Percentiles rank a stretch among this genome's conserved stretches.
Conservation (phyloP, 1,140 invertebrate species). For the Pectinophora gossypiella region DNA sequence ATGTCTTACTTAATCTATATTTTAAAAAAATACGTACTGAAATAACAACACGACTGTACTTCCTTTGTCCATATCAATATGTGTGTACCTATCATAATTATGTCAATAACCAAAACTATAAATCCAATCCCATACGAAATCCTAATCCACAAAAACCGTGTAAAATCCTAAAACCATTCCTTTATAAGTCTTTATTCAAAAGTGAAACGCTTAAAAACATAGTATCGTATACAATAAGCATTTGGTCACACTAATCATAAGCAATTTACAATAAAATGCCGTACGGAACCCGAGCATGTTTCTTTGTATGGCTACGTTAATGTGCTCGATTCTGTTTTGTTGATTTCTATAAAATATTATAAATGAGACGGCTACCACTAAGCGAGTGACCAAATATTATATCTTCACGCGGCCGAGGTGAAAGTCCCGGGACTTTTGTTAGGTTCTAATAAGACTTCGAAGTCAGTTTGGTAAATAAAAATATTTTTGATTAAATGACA, state of each 20-base stretch:
- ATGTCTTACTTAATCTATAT: too few species aligned
- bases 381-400: constrained; percentile 71
- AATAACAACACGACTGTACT: too few species aligned
- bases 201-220: background rate
- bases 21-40: too few species aligned
- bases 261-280: constrained; percentile 53
- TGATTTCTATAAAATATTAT: constrained; percentile 76
- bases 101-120: too few species aligned
- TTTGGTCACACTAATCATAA: constrained; percentile 41
- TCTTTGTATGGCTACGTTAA: constrained; percentile 59
- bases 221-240: background rate
- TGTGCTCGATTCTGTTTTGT: constrained; percentile 69
- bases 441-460: background rate
- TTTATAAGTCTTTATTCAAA: too few species aligned
- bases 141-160: too few species aligned
- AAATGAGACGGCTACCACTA: constrained; percentile 72
- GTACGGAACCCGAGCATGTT: constrained; percentile 44
- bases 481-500: too few species aligned
- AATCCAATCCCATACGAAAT: too few species aligned
- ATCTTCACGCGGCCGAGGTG: constrained; percentile 18
- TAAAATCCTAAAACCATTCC: background rate
- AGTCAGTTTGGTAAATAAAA: too few species aligned
- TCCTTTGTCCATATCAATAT: too few species aligned
- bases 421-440: constrained; percentile 25
- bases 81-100: too few species aligned